Evolutionary conservation across 2,113 vertebrate species (phyloP), one percentile per base, ranked within the genome.

Genomic region (Ctenodactylus gundi): DNA sequence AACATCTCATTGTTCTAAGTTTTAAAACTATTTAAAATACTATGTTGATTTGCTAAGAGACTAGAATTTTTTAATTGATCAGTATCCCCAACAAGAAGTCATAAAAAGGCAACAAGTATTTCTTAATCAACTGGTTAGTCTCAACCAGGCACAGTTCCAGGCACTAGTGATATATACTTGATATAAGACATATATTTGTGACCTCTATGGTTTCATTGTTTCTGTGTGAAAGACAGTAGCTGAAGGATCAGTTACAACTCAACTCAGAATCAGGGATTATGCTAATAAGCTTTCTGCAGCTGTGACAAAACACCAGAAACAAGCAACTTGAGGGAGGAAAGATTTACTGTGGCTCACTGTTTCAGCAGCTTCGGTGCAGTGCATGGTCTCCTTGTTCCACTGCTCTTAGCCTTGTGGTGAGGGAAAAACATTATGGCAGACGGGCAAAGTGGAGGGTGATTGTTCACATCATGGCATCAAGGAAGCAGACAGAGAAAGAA

Each of bases 71-170:
- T 67, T 58, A 75, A 31, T 29, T 80, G 29, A 39, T 76, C 20
- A 46, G 23, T 91, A 90, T 80, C 58, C 78, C 75, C 44, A 88
- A 64, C 51, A 57, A 91, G 39, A 91, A 85, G 72, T 70, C 55
- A 75, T 78, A 17, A 88, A 83, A 86, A 86, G 21, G 31, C 55
- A 95, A 6, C 34, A 15, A 91, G 13, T 20, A 31, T 77, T 51
- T 93, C 44, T 87, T 46, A 75, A 36, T 53, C 36, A 76, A 57
- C 58, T 92, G 21, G 15, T 51, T 75, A 49, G 29, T 31, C 17
- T 41, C n/a, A 94, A 11, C 4, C 49, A 83, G 27, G 3, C 36
- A 12, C 29, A 70, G 51, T n/a, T 67, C 46, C 86, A 86, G 13
- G 53, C 25, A 70, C 17, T 64, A 41, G 31, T 27, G 39, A 93